Evolutionary conservation across 2,888 invertebrate genomes (phyloP), one percentile per base, ranked within the genome.

Genomic region (Trissolcus brochymenae): DNA sequence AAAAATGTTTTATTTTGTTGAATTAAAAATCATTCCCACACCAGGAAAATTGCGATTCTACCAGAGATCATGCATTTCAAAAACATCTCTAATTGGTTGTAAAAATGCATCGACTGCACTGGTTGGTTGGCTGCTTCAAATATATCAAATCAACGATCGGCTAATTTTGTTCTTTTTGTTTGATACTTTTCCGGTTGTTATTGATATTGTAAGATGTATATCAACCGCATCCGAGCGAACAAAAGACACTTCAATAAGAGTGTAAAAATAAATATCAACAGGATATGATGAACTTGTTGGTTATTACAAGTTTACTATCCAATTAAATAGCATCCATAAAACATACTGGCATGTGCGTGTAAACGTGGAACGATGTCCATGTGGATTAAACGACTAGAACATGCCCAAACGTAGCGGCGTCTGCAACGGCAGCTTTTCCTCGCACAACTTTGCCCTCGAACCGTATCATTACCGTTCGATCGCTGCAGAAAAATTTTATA

Each of bases 271-370:
- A 19, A n/a, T 35, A 50, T 41, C 19, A 64, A 56, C 57, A 55
- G 64, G 71, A 64, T 60, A 62, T 57, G 41, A 71, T 71, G 62
- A 49, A 56, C 56, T 56, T 29, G 43, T 49, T 68, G 29, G 54
- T 16, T 46, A 59, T 60, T 60, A 61, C 61, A 7, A 55, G 46
- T 68, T 55, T 49, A 56, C 49, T 41, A 56, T 46, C 54, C 35
- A 51, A 60, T 68, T 59, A 68, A 29, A 41, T 51, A 17, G 21
- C 21, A 25, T 60, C 60, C 54, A 68, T 68, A 68, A 68, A 60
- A 60, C 17, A 35, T 46, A 25, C 46, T 16, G 16, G 46, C 46
- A 46, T 46, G 46, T 11, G 53, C 21, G 53, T 62, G 53, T 54
- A 64, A 46, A 55, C 16, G 25, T 29, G n/a, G 16, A 65, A 56